Percentiles rank a stretch among this genome's conserved stretches.
Conservation (phyloP, 2,797 vertebrate species). For the Tachyglossus aculeatus region DNA sequence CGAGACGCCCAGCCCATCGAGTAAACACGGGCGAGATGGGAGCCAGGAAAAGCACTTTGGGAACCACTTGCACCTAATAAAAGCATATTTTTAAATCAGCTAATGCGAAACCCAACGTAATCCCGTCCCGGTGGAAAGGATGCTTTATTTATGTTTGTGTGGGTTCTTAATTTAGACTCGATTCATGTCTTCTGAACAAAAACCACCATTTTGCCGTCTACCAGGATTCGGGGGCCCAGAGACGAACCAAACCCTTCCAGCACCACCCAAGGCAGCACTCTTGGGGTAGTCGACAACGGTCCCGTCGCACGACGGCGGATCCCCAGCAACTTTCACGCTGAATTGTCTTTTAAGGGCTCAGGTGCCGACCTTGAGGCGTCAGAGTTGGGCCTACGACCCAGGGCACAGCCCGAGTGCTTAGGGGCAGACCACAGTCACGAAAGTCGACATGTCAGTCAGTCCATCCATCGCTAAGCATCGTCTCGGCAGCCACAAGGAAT, state of each 20-base stretch:
- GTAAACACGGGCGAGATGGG: conserved; percentile 41
- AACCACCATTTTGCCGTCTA: conserved; percentile 33
- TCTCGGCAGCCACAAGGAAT: too few species aligned
- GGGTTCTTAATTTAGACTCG: conserved; percentile 38
- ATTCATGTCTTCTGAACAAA: conserved; percentile 34
- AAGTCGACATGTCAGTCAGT: too few species aligned
- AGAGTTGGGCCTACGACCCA: too few species aligned
- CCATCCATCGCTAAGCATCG: too few species aligned
- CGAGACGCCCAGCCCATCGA: conserved; percentile 27
- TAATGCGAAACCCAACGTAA: conserved; percentile 44
- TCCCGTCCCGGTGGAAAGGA: conserved; percentile 47
- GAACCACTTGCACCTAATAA: conserved; percentile 50
- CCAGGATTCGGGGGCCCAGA: conserved; percentile 5
- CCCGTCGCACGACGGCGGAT: too few species aligned
- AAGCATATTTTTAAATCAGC: conserved; percentile 54
- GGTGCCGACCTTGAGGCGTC: too few species aligned
- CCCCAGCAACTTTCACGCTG: too few species aligned
- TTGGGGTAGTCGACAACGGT: too few species aligned
- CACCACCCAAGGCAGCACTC: too few species aligned
- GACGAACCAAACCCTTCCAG: neutral
- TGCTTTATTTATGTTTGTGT: conserved; percentile 51
- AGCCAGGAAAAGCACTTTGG: conserved; percentile 57
- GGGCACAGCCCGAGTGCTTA: too few species aligned
- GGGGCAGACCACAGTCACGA: too few species aligned
- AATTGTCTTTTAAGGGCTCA: too few species aligned